Evolutionary conservation across 2,797 vertebrate genomes (phyloP).

Genomic region (Peromyscus nudipes): DNA sequence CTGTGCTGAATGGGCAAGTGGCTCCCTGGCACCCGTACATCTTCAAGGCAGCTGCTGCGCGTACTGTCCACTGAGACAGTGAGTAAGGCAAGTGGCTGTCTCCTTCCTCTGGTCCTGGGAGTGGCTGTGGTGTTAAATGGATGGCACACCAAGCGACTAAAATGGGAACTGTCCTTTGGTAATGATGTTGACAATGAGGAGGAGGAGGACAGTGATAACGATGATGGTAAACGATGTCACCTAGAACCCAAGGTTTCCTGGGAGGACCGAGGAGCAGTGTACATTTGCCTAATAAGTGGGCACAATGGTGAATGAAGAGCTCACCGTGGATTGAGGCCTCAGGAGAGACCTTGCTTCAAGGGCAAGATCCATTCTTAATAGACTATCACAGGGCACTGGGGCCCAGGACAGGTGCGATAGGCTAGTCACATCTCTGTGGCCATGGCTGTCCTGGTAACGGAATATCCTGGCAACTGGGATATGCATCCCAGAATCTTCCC

Average conservation of each 20-base stretch:
- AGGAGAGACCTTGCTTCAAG: background rate
- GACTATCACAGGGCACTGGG: background rate
- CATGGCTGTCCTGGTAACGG: no score
- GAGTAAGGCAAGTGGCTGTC: background rate
- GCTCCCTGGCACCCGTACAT: fast-evolving
- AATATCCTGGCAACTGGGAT: background rate
- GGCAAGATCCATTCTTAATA: background rate
- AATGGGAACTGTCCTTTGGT: background rate
- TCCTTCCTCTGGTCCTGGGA: background rate
- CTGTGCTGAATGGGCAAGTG: background rate
- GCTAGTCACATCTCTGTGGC: background rate
- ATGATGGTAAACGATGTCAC: background rate
- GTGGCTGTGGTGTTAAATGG: no score
- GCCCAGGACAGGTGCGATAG: background rate
- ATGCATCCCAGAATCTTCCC: background rate
- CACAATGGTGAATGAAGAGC: background rate
- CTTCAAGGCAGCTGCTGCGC: background rate
- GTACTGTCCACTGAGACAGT: background rate
- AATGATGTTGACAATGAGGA: background rate
- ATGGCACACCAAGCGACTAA: background rate
- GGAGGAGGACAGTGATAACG: background rate
- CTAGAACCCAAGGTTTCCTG: background rate
- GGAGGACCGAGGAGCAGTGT: background rate
- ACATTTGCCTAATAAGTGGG: background rate
- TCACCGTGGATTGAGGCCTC: background rate